Evolutionary conservation across 2,888 invertebrate genomes (phyloP).

Genomic region (Agrochola circellaris): DNA sequence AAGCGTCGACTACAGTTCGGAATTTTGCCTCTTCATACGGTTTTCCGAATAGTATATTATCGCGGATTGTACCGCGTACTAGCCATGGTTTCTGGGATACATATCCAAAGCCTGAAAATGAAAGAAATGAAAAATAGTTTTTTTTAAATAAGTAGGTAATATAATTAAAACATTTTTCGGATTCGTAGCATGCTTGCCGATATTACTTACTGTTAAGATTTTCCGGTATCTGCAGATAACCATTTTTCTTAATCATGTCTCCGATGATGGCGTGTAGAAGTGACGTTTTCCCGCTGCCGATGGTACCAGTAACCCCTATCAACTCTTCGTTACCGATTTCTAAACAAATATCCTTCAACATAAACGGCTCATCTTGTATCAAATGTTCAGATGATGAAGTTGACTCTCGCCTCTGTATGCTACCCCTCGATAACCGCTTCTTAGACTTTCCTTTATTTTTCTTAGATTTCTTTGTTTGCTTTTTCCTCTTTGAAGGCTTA

Average conservation of each 20-base stretch:
- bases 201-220: slow-evolving; percentile 90
- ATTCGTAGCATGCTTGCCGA: background rate
- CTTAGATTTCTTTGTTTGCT: slow-evolving; percentile 74
- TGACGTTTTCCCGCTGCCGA: slow-evolving; percentile 98
- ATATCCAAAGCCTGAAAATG: slow-evolving; percentile 93
- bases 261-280: slow-evolving; percentile 96
- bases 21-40: slow-evolving; percentile 95
- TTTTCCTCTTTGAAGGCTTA: slow-evolving; percentile 79
- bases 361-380: slow-evolving; percentile 77
- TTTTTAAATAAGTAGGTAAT: background rate
- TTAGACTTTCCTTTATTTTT: slow-evolving; percentile 90
- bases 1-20: slow-evolving; percentile 94
- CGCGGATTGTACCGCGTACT: slow-evolving; percentile 96
- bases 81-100: slow-evolving; percentile 98
- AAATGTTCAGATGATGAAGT: slow-evolving; percentile 75
- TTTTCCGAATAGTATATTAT: slow-evolving; percentile 98
- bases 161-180: no score
- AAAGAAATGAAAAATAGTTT: slow-evolving; percentile 6
- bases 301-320: slow-evolving; percentile 96
- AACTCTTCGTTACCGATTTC: slow-evolving; percentile 92
- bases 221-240: slow-evolving; percentile 93
- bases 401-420: slow-evolving; percentile 79
- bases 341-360: slow-evolving; percentile 79
- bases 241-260: slow-evolving; percentile 94
- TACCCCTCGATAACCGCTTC: slow-evolving; percentile 77